phyloP scores from a whole-genome alignment of 2,797 vertebrate genomes.

The Phaenicophaeus curvirostris region DNA sequence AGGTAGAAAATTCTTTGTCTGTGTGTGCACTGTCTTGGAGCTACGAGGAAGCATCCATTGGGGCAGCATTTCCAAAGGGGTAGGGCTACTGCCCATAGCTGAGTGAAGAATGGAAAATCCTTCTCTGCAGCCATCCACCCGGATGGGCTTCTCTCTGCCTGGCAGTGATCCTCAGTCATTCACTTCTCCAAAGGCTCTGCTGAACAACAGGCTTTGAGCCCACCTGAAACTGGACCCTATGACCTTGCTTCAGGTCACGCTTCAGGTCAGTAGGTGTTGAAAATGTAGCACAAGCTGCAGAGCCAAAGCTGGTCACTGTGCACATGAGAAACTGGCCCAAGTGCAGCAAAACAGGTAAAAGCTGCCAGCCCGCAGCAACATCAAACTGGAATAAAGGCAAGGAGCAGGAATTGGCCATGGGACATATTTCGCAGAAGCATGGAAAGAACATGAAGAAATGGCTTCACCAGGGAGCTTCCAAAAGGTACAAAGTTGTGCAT shows the following conservation, averaged over 20 bases:
- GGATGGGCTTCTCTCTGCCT: neutral
- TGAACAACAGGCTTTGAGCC: neutral
- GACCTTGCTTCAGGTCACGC: neutral
- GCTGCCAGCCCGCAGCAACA: neutral
- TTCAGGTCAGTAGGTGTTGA: neutral
- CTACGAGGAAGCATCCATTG: rapidly evolving
- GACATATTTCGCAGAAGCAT: neutral
- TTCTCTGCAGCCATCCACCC: neutral
- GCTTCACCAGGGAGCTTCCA: neutral
- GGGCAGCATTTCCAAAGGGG: neutral
- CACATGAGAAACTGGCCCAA: rapidly evolving
- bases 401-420: neutral
- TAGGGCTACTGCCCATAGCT: neutral
- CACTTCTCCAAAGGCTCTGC: neutral
- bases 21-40: neutral
- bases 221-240: neutral
- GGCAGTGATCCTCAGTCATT: neutral
- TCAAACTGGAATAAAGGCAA: neutral
- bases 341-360: neutral
- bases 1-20: neutral
- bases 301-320: neutral
- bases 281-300: neutral
- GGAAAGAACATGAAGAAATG: neutral
- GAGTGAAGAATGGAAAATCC: rapidly evolving
- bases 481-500: neutral